Conservation (phyloP, 1,140 invertebrate species). For the Tetragnatha versicolor region DNA sequence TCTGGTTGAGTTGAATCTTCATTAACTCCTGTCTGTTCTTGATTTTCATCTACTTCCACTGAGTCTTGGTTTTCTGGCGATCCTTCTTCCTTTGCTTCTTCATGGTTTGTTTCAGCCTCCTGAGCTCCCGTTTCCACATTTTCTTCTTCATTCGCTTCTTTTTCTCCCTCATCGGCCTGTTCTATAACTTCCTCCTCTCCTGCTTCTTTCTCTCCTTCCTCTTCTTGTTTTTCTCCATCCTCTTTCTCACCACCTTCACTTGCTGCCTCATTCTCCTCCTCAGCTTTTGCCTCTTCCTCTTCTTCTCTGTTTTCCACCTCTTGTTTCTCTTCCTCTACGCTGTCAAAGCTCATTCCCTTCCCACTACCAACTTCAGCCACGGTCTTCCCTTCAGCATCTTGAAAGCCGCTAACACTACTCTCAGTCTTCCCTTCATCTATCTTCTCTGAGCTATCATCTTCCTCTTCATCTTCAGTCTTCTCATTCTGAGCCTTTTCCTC, state of each 20-base stretch:
- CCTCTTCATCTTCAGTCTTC: not conserved
- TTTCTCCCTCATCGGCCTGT: not conserved
- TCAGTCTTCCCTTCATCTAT: not conserved
- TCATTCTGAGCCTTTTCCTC: not conserved
- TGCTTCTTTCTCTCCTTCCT: not conserved
- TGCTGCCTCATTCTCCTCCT: not conserved
- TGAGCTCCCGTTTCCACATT: not conserved
- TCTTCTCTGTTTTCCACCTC: not conserved
- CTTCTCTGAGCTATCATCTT: not conserved
- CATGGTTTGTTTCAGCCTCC: not conserved
- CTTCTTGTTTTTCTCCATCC: not conserved
- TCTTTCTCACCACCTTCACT: not conserved
- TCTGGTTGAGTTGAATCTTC: not conserved
- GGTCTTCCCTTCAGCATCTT: slow-evolving; percentile 29
- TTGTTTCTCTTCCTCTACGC: not conserved
- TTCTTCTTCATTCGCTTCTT: not conserved
- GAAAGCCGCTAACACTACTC: not conserved
- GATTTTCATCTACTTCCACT: not conserved
- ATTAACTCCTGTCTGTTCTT: not conserved
- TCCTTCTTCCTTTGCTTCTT: not conserved
- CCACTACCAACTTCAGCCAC: slow-evolving; percentile 34
- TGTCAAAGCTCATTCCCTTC: slow-evolving; percentile 3
- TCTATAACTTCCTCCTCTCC: not conserved
- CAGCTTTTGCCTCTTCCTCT: not conserved
- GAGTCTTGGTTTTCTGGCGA: not conserved